phyloP scores from a whole-genome alignment of 2,797 vertebrate species.

The Channa striata region DNA sequence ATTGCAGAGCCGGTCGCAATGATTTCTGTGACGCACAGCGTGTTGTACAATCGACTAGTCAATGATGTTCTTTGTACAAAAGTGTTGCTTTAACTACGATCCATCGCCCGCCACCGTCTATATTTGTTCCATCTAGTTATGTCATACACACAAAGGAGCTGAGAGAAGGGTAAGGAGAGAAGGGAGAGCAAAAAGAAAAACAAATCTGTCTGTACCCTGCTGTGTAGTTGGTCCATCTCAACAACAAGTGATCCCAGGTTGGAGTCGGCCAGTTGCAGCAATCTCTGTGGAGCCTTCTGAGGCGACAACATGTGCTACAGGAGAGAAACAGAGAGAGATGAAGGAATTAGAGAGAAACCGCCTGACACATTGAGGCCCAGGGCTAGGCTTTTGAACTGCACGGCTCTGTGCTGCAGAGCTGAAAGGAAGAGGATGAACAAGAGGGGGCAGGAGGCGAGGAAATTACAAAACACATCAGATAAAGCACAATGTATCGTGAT shows the following conservation, averaged over 20 bases:
- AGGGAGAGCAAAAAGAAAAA: conserved; percentile 26
- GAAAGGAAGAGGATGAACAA: conserved; percentile 33
- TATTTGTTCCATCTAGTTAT: conserved; percentile 20
- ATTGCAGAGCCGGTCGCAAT: too few relatives aligned
- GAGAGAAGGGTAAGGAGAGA: conserved; percentile 13
- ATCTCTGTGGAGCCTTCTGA: conserved; percentile 93
- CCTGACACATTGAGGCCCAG: conserved; percentile 58
- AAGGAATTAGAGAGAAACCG: conserved; percentile 59
- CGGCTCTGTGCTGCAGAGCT: conserved; percentile 32
- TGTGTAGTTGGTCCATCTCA: conserved; percentile 96
- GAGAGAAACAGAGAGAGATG: conserved; percentile 54
- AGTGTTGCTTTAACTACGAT: conserved; percentile 20
- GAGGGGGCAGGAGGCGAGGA: background rate
- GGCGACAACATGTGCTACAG: conserved; percentile 94
- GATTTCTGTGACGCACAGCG: too few relatives aligned
- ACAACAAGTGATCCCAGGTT: conserved; percentile 92
- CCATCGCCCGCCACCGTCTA: background rate
- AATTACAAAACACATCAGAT: conserved; percentile 9
- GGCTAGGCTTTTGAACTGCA: conserved; percentile 58
- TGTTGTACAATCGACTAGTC: background rate
- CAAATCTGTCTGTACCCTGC: conserved; percentile 84
- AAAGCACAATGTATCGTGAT: background rate
- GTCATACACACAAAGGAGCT: conserved; percentile 3
- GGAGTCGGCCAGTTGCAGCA: conserved; percentile 92
- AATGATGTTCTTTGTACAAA: conserved; percentile 10